Base-by-base conservation (phyloP, 2,113 vertebrate genomes). In the Manacus vitellinus region DNA sequence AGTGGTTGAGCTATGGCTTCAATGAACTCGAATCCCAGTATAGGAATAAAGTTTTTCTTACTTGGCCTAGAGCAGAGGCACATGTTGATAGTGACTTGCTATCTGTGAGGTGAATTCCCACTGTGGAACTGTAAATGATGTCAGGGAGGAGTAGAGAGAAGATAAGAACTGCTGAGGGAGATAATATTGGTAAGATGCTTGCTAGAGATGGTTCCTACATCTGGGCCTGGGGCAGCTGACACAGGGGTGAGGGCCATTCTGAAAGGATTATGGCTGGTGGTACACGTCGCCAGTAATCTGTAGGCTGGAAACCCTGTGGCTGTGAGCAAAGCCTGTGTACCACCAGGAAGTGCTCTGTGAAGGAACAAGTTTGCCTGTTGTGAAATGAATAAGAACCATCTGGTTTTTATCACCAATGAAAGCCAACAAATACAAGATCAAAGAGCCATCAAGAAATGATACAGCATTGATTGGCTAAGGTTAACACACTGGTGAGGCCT, bases 171-270 rank as follows among this genome's bases (percentile, higher is more conserved):
- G n/a, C n/a, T 55, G 83, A 56, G 19, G 19, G 16, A 4, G 1
- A 15, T 30, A 33, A 16, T 4, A 58, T 10, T 5, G 16, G 47
- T 33, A 49, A 79, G 58, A 21, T 47, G 28, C 12, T 68, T 81
- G 31, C 76, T 58, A 1, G 1, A 23, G n/a, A 9, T 37, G 14
- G 7, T 62, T 46, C 17, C 61, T 51, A 3, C 21, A 3, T 25
- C 23, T 30, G 41, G 10, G 46, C 21, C 15, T 33, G 35, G 11
- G 14, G 58, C 41, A 76, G 35, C 71, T 4, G 8, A 51, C 31
- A 19, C 52, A 37, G 12, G 3, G 1, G 6, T 76, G 41, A 56
- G 54, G 27, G 54, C 41, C 0, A 0, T 44, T 73, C 44, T 56
- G 46, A 39, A 61, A 25, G 33, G 21, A 39, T 1, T 27, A 24